These are phyloP conservation scores for Zygogramma bicolorata DNA, from an alignment of 2,888 invertebrate species.

Conservation along the genomic window DNA sequence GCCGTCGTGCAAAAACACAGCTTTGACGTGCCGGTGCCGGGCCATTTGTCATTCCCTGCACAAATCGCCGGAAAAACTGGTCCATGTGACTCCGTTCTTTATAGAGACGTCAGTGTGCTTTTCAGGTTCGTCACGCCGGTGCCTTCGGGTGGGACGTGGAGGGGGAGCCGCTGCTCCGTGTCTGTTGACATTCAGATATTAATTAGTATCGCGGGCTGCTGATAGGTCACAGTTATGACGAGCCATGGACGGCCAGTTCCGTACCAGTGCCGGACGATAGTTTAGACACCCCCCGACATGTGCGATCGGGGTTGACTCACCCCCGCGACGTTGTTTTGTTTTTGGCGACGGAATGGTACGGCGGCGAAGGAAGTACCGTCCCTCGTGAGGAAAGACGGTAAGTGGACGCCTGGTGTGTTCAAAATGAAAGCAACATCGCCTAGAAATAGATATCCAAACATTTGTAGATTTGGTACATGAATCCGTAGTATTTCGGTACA, in stretches of 20 bases:
- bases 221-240: slow-evolving; percentile 58
- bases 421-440: not conserved
- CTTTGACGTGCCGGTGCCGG: no score
- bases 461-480: no score
- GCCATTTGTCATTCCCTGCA: slow-evolving; percentile 61
- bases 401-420: not conserved
- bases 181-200: slow-evolving; percentile 59
- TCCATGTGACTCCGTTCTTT: slow-evolving; percentile 46
- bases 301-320: slow-evolving; percentile 45
- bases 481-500: no score
- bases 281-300: slow-evolving; percentile 44
- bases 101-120: slow-evolving; percentile 60
- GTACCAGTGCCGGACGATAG: slow-evolving; percentile 56
- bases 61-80: slow-evolving; percentile 58
- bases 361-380: slow-evolving; percentile 41
- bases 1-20: slow-evolving; percentile 34
- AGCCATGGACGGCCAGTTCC: slow-evolving; percentile 52
- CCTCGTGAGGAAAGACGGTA: slow-evolving; percentile 18
- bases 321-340: slow-evolving; percentile 29
- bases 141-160: slow-evolving; percentile 52
- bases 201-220: slow-evolving; percentile 49
- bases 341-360: slow-evolving; percentile 41
- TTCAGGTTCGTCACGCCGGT: slow-evolving; percentile 29
- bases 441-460: no score
- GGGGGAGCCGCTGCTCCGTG: slow-evolving; percentile 56